A percentile compares a stretch with the other conserved stretches of the same genome.
phyloP scores from a whole-genome alignment of 92 coral and sea anemone species.

The Epizoanthus fatuus region DNA sequence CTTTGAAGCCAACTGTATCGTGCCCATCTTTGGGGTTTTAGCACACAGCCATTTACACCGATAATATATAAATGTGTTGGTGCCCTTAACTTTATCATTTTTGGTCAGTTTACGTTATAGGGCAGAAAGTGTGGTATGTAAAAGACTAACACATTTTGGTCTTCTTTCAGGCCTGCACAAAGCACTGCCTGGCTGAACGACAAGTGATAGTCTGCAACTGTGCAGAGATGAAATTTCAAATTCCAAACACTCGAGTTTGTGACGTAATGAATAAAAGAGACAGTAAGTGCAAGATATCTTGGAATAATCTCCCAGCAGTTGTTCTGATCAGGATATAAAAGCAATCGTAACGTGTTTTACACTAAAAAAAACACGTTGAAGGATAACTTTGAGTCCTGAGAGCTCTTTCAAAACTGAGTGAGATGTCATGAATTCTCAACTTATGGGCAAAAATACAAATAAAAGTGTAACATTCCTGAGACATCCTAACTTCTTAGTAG shows the following conservation, averaged over 20 bases:
- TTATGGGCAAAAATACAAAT: too few species aligned
- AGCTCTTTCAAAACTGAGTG: too few species aligned
- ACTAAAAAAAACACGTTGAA: neutral
- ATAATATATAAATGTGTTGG: too few species aligned
- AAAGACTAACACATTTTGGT: neutral
- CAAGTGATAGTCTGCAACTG: constrained; percentile 75
- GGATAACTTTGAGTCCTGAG: neutral
- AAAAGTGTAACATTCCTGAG: too few species aligned
- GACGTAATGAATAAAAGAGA: constrained; percentile 27
- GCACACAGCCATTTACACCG: too few species aligned
- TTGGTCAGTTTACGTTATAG: too few species aligned
- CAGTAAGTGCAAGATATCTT: constrained; percentile 30
- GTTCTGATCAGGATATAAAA: neutral
- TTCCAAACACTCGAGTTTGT: constrained; percentile 24
- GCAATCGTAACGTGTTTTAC: neutral
- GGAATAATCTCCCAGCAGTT: neutral
- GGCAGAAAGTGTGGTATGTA: too few species aligned
- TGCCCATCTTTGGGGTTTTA: too few species aligned
- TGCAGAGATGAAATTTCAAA: constrained; percentile 79
- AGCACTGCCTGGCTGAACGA: constrained; percentile 84
- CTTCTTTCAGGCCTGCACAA: constrained; percentile 80
- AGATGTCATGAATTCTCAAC: too few species aligned
- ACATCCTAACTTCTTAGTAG: too few species aligned
- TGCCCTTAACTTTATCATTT: too few species aligned
- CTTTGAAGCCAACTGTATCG: too few species aligned